Base-by-base conservation (phyloP, 1,140 invertebrate species). In the Drosophila nebulosa region DNA sequence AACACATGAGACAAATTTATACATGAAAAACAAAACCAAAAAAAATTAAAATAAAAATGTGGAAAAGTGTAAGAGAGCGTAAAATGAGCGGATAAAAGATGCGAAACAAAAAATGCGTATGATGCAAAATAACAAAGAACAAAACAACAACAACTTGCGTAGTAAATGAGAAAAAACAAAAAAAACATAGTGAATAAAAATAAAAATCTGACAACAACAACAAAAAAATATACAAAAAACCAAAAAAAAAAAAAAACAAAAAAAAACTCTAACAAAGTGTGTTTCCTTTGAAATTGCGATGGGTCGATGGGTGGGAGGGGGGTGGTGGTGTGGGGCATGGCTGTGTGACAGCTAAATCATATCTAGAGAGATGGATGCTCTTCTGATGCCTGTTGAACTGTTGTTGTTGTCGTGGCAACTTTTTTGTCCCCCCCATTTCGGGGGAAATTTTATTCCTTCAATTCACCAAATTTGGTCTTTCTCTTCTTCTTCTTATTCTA, bases 1-100 rank as follows among this genome's bases (percentile, higher is more conserved):
- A 86, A 86, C 83, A 86, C 81, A 86, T 86, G 81, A 46, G 39
- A 86, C 78, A 88, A 86, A 86, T 86, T 86, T 86, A 86, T 86
- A 86, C 83, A 86, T 88, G 70, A 74, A 74, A 74, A 84, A 63
- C 64, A 53, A 53, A 55, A 58, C 46, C 10, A 26, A 63, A 76
- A 67, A 74, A 69, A 52, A 69, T n/a, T 57, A 72, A 79, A 26
- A 36, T 3, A 35, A 77, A 64, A 59, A 51, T 51, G 51, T 46
- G 39, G 22, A 39, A 61, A 36, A 51, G 60, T n/a, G 24, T 22
- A 50, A 55, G 22, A 24, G 60, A 61, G 60, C 64, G 56, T 4
- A 18, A 46, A 46, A 46, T 46, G 39, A 7, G 27, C 10, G 1
- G 7, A 30, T 6, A 46, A 46, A 32, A 12, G 30, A 42, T 21